Conservation (phyloP, 2,113 vertebrate genomes). For the Podarcis cretensis region DNA sequence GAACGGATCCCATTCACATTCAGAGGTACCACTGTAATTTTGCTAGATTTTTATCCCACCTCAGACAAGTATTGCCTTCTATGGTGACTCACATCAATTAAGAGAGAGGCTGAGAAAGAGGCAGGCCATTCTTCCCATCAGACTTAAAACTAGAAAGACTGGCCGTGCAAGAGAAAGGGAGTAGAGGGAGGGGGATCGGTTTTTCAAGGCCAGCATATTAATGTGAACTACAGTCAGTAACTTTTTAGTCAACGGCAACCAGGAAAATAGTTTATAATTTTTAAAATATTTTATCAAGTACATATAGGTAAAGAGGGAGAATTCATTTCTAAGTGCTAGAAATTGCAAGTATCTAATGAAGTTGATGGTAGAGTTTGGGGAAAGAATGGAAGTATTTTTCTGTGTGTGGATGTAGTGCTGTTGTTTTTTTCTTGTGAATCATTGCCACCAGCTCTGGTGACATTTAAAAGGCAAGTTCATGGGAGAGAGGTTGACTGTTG, state of each 20-base stretch:
- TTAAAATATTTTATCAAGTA: no score
- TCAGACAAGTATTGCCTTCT: no score
- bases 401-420: background rate
- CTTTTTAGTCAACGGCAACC: background rate
- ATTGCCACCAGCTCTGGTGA: background rate
- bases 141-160: no score
- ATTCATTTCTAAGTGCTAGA: background rate
- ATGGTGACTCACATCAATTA: no score
- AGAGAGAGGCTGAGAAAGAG: no score
- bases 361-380: background rate
- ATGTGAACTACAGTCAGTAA: background rate
- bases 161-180: no score
- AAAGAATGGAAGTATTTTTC: background rate
- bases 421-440: background rate
- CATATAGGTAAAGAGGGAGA: background rate
- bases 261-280: background rate
- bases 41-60: no score
- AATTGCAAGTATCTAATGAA: background rate
- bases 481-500: background rate
- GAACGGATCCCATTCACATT: no score
- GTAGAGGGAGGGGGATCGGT: no score
- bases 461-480: background rate
- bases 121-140: no score
- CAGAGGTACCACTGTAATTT: no score
- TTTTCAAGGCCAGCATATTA: background rate